These are phyloP conservation scores for Apotomis betuletana DNA, from an alignment of 2,888 invertebrate species.

Conservation along the genomic window DNA sequence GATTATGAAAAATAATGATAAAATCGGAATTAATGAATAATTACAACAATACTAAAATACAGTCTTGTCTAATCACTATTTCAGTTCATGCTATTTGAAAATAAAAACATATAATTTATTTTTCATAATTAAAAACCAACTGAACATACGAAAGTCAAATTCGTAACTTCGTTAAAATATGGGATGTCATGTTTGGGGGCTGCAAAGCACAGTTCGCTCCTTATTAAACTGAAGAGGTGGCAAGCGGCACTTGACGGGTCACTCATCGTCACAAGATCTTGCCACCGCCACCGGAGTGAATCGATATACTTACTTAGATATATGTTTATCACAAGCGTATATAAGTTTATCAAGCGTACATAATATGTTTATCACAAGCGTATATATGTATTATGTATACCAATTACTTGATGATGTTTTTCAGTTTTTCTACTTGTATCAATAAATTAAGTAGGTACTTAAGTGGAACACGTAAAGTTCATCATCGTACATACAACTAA, in stretches of 20 bases:
- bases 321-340: not conserved
- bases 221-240: constrained; percentile 75
- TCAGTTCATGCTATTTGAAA: no score
- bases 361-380: no score
- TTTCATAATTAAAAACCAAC: constrained; percentile 19
- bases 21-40: no score
- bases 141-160: constrained; percentile 40
- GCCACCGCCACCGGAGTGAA: constrained; percentile 26
- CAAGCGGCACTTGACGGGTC: constrained; percentile 72
- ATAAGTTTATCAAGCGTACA: no score
- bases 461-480: no score
- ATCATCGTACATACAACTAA: no score
- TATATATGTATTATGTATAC: no score
- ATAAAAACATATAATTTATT: constrained; percentile 8
- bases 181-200: constrained; percentile 47
- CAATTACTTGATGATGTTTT: no score
- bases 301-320: constrained; percentile 10
- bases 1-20: constrained; percentile 5
- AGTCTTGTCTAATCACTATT: no score
- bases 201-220: constrained; percentile 66
- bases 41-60: no score
- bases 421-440: no score
- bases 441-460: no score
- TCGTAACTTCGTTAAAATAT: constrained; percentile 56
- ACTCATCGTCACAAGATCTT: constrained; percentile 65